Evolutionary conservation across 37 sponge, comb jelly and placozoan species (phyloP).

Genomic region (Cladorhizidae sp.): DNA sequence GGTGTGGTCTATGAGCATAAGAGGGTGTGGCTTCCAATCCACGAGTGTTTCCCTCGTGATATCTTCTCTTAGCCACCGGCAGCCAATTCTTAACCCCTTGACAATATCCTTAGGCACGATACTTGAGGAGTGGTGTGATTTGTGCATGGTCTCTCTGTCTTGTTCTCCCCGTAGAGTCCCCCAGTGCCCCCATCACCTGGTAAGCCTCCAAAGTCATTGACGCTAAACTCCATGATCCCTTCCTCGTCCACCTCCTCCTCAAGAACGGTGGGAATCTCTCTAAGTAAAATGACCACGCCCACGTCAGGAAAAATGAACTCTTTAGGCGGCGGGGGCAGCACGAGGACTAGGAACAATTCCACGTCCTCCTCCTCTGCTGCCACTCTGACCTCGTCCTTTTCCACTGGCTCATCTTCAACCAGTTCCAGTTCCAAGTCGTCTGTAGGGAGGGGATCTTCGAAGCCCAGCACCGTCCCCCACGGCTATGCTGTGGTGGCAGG

Average conservation of each 20-base stretch:
- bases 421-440: background rate
- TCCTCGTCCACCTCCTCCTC: slow-evolving; percentile 5
- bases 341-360: background rate
- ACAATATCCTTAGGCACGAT: too few species aligned
- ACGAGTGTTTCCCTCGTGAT: too few species aligned
- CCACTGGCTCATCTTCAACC: background rate
- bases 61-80: too few species aligned
- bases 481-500: background rate
- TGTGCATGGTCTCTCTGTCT: background rate
- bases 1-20: too few species aligned
- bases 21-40: too few species aligned
- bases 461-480: background rate
- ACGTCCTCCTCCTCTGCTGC: background rate
- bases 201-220: background rate
- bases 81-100: too few species aligned
- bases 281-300: slow-evolving; percentile 17
- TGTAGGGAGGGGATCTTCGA: background rate
- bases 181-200: background rate
- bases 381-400: background rate
- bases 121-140: too few species aligned
- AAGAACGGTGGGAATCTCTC: background rate
- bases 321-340: background rate
- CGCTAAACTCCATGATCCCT: background rate
- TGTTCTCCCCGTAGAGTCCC: background rate
- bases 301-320: slow-evolving; percentile 5